Percentiles rank a stretch among this genome's conserved stretches.
Conservation (phyloP, 2,888 invertebrate genomes). For the Erebia palarica region DNA sequence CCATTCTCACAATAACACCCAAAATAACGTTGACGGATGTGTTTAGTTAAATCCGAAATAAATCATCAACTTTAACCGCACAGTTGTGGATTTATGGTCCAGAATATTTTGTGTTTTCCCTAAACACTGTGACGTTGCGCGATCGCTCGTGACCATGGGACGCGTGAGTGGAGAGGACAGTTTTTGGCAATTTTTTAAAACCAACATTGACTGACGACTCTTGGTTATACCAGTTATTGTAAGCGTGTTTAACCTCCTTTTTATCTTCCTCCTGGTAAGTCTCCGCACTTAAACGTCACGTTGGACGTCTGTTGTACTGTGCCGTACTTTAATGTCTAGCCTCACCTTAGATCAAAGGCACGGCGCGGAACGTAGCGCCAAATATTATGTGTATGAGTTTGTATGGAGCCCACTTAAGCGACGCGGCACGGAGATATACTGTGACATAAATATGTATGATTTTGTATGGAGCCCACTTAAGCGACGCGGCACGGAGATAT, state of each 20-base stretch:
- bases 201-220: conserved; percentile 30
- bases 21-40: conserved; percentile 26
- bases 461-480: no score
- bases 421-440: no score
- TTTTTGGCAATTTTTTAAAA: conserved; percentile 36
- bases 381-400: no score
- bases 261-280: no score
- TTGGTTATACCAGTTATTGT: conserved; percentile 19
- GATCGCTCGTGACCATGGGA: conserved; percentile 27
- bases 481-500: no score
- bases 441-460: no score
- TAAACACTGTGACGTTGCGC: conserved; percentile 28
- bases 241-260: background rate
- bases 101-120: conserved; percentile 34
- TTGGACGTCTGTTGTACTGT: no score
- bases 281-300: no score
- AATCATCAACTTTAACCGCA: conserved; percentile 29
- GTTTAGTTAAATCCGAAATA: conserved; percentile 28
- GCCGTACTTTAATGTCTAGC: no score
- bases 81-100: conserved; percentile 27
- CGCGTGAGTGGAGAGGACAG: conserved; percentile 28
- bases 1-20: conserved; percentile 7
- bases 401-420: no score
- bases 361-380: no score
- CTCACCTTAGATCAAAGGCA: no score